These are phyloP conservation scores for Lineus longissimus DNA, from an alignment of 1,140 invertebrate genomes.

Conservation along the genomic window DNA sequence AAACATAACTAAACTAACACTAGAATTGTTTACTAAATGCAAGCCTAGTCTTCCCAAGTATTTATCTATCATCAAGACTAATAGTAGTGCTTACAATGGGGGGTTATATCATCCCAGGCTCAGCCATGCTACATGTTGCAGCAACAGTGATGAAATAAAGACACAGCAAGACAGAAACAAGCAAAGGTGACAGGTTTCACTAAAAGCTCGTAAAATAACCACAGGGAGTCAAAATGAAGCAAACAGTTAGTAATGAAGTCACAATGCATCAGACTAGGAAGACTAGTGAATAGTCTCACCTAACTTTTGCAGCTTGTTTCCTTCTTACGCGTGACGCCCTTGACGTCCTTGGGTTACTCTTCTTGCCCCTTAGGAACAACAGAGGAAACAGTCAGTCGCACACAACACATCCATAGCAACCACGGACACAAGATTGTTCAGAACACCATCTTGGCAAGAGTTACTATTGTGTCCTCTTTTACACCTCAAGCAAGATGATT, in stretches of 20 bases:
- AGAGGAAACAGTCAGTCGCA: background rate
- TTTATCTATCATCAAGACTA: no score
- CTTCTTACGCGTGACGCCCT: background rate
- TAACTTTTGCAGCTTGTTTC: background rate
- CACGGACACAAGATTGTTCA: background rate
- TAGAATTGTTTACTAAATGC: no score
- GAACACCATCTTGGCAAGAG: no score
- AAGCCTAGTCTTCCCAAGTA: no score
- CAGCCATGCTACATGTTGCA: no score
- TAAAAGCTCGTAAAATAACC: background rate
- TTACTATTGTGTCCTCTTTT: no score
- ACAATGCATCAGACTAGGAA: background rate
- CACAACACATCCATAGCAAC: background rate
- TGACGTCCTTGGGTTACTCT: background rate
- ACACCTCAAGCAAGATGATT: no score
- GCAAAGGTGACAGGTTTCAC: background rate
- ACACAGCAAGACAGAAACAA: background rate
- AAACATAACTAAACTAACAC: no score
- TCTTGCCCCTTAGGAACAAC: background rate
- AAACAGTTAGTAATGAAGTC: background rate
- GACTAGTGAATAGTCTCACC: background rate
- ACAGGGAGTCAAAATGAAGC: constrained; percentile 13
- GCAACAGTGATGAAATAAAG: background rate
- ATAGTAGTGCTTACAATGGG: no score
- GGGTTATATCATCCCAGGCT: no score